Conservation (phyloP, 2,113 vertebrate genomes). For the Hippopotamus amphibius region DNA sequence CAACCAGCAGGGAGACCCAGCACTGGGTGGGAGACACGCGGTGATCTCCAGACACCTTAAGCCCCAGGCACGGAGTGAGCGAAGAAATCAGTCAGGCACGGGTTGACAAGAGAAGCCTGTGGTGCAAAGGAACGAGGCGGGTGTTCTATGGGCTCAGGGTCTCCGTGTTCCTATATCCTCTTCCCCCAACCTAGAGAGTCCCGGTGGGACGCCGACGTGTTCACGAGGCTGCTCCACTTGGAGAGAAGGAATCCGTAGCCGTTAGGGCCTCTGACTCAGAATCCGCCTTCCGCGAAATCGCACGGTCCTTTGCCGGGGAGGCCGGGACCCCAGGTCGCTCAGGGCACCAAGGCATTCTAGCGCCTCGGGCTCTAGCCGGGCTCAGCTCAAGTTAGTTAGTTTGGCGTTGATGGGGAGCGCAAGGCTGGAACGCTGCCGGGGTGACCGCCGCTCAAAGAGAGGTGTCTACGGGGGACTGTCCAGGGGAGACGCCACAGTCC, state of each 20-base stretch:
- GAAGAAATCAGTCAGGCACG: background rate
- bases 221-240: background rate
- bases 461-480: background rate
- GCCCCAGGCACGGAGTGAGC: background rate
- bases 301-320: background rate
- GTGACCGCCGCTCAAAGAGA: background rate
- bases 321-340: background rate
- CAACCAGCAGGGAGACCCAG: background rate
- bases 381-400: slow-evolving; percentile 54
- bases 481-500: background rate
- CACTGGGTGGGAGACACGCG: background rate
- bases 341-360: background rate
- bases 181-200: background rate
- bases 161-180: background rate
- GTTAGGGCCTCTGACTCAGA: slow-evolving; percentile 22
- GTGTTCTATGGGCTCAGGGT: background rate
- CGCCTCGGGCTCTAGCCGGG: background rate
- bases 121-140: too few relatives aligned
- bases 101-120: background rate
- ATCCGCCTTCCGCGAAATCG: slow-evolving; percentile 77
- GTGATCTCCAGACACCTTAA: background rate
- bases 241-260: background rate
- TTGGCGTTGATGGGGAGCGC: background rate
- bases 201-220: background rate
- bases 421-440: background rate